Percentiles rank a stretch among this genome's conserved stretches.
phyloP scores from a whole-genome alignment of 1,140 invertebrate genomes.

The Dufourea novaeangliae region DNA sequence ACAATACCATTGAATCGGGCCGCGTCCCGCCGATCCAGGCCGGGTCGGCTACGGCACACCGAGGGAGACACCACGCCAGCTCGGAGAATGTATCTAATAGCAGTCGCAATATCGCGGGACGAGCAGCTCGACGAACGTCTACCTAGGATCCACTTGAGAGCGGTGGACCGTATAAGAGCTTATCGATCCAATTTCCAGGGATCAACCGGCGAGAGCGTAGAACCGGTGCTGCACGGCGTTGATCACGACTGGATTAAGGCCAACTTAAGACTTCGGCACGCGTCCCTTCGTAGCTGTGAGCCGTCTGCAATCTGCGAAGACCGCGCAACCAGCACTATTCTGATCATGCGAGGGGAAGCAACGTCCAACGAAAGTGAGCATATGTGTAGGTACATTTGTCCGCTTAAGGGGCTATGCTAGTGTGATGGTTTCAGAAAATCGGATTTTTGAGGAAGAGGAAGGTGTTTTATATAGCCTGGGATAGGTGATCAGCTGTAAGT shows the following conservation, averaged over 20 bases:
- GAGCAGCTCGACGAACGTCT: not conserved
- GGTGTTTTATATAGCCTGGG: too few species aligned
- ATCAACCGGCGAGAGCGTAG: constrained; percentile 56
- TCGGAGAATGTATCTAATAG: constrained; percentile 16
- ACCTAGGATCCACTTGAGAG: constrained; percentile 9
- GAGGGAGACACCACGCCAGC: not conserved
- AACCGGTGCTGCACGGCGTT: constrained; percentile 39
- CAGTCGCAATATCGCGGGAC: constrained; percentile 21
- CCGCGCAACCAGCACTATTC: constrained; percentile 4
- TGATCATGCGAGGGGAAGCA: too few species aligned
- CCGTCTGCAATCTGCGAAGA: constrained; percentile 34
- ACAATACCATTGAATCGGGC: not conserved
- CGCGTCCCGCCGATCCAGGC: not conserved
- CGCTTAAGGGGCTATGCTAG: too few species aligned
- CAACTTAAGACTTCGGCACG: constrained; percentile 64
- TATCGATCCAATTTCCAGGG: constrained; percentile 69
- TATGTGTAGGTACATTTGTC: too few species aligned
- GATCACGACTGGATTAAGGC: constrained; percentile 66
- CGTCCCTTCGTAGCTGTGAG: constrained; percentile 52
- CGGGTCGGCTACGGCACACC: too few species aligned
- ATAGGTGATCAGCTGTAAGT: too few species aligned
- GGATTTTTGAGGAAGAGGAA: too few species aligned
- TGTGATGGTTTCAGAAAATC: too few species aligned
- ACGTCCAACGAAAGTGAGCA: too few species aligned
- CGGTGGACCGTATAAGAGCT: constrained; percentile 58